phyloP scores from a whole-genome alignment of 2,113 vertebrate species.

The Lethenteron reissneri region DNA sequence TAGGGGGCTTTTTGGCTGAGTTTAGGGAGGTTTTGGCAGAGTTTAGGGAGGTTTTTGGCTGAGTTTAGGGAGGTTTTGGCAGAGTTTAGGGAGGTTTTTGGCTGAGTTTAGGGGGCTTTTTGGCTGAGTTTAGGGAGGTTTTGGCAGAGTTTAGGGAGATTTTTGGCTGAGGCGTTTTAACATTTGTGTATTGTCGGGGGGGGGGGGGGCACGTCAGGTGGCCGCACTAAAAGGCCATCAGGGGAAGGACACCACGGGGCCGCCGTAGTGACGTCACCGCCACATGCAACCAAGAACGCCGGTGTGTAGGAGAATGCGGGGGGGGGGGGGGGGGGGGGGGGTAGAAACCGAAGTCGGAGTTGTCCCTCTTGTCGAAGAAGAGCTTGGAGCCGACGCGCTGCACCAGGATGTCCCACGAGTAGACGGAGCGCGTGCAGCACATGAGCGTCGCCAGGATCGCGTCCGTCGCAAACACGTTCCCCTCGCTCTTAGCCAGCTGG shows the following conservation, averaged over 20 bases:
- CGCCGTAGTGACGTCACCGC: not conserved
- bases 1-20: too few relatives aligned
- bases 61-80: too few relatives aligned
- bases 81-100: too few relatives aligned
- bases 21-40: too few relatives aligned
- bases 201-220: not conserved
- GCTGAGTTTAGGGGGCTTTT: too few relatives aligned
- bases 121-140: too few relatives aligned
- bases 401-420: constrained; percentile 96
- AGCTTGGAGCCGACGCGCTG: constrained; percentile 94
- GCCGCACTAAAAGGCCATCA: not conserved
- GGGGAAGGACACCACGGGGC: rapidly evolving
- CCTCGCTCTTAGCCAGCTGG: constrained; percentile 84
- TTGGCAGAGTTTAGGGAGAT: too few relatives aligned
- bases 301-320: not conserved
- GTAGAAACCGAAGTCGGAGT: constrained; percentile 78
- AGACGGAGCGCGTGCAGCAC: constrained; percentile 94
- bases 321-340: not conserved
- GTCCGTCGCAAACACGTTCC: constrained; percentile 88
- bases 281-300: not conserved
- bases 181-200: not conserved
- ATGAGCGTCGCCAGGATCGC: constrained; percentile 89
- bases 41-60: too few relatives aligned
- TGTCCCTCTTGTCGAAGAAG: constrained; percentile 96
- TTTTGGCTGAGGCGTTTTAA: not conserved